phyloP scores from a whole-genome alignment of 2,888 invertebrate genomes.

The Unio delphinus region DNA sequence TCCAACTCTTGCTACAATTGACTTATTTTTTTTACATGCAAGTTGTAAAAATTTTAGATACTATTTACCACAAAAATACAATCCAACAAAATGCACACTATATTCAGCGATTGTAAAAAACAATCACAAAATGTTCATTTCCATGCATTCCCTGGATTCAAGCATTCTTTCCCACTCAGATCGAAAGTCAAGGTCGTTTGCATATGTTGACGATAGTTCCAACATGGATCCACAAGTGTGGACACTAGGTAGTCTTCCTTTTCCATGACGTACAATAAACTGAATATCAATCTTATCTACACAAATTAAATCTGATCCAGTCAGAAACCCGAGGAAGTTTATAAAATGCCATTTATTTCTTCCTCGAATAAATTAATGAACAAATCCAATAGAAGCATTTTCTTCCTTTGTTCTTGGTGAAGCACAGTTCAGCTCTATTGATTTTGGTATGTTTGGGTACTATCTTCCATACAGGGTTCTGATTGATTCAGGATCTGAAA shows the following conservation, averaged over 20 bases:
- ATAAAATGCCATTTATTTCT: constrained; percentile 6
- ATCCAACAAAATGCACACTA: too few relatives aligned
- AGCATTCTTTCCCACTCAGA: constrained; percentile 13
- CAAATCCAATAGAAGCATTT: constrained; percentile 7
- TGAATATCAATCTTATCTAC: too few relatives aligned
- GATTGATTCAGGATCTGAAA: too few relatives aligned
- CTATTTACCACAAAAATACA: too few relatives aligned
- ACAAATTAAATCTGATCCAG: not conserved
- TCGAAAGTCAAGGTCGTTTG: constrained; percentile 10
- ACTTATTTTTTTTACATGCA: too few relatives aligned
- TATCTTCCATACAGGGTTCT: not conserved
- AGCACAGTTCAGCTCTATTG: not conserved
- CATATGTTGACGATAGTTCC: constrained; percentile 12
- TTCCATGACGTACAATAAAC: constrained; percentile 1
- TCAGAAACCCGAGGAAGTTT: constrained; percentile 4
- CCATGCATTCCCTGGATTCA: constrained; percentile 4
- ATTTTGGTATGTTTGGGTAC: constrained; percentile 2
- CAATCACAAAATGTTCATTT: constrained; percentile 2
- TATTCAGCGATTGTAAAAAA: not conserved
- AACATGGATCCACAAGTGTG: constrained; percentile 16
- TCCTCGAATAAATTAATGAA: constrained; percentile 13
- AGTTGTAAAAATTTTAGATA: too few relatives aligned
- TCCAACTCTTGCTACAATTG: too few relatives aligned
- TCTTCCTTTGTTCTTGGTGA: not conserved
- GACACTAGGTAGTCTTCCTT: constrained; percentile 8